Evolutionary conservation across 2,113 vertebrate species (phyloP), one percentile per base, ranked within the genome.

Genomic region (Nannospalax galili): DNA sequence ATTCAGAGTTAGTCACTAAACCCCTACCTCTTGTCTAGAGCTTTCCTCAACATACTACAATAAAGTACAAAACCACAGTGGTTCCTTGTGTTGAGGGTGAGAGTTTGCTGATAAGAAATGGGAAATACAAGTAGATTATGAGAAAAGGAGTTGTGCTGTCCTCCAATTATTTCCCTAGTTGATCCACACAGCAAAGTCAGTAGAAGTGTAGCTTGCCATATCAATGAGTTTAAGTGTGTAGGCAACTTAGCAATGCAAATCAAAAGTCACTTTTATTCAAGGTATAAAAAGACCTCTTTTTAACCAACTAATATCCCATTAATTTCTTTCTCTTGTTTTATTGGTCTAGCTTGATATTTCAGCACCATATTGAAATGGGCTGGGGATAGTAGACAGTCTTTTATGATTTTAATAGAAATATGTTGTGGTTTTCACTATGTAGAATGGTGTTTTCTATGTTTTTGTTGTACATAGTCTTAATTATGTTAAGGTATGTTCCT

Each of bases 31-130:
- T 2, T 5, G 90, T 82, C 64, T 72, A 96, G 87, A 70, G 84
- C 40, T 75, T 94, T 87, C 88, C 73, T 88, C 74, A 95, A 93
- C 96, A 91, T 70, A 48, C 52, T 77, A 52, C 86, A 95, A 92
- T 96, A 97, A 97, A 96, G 81, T 73, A 93, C 92, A 89, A 92
- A 69, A 93, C 40, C 95, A 92, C 40, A 96, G 58, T 84, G 42
- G 70, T 94, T 84, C 35, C 58, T 87, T 90, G 79, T 70, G 74
- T 67, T 78, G 8, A 94, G 19, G 42, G 26, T 74, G 28, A 75
- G 72, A 15, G 35, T 14, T 5, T 91, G 4, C 42, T 91, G 22
- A 75, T 95, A 97, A 91, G 65, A 35, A 97, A 87, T 82, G 35
- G 64, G 78, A 96, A 93, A 65, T 40, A 58, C 7, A 14, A 79